Evolutionary conservation across 2,797 vertebrate species (phyloP), one percentile per base, ranked within the genome.

Genomic region (Sebastes vulpes): DNA sequence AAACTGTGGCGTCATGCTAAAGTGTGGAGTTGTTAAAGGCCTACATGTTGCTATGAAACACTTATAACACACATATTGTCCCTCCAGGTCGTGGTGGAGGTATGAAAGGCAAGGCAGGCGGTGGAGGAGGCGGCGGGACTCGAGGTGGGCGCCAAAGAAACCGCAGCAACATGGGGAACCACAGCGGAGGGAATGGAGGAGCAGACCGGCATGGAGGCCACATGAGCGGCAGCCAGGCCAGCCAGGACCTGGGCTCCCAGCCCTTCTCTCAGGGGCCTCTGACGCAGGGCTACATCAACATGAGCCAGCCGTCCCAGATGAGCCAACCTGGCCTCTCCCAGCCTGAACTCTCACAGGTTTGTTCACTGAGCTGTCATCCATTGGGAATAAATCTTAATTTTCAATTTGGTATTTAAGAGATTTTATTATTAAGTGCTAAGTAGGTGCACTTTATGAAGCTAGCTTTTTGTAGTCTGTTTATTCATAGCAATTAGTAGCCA

Each of bases 251-350:
- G 92, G 97, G 96, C 5, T 99, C 98, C 0, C 98, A 99, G 94
- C 97, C 98, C 4, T 99, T 98, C 94, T 99, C 98, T 0, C 98
- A 99, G 96, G 98, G 98, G 0, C 98, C 98, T 1, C 96, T 99
- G 91, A 99, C 98, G 1, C 98, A 99, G 95, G 98, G 98, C 56
- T 99, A 99, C 87, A 97, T 99, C 94, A 98, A 97, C 94, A 99
- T 99, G 98, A 99, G 98, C 93, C 98, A 99, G 89, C 98, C 98
- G 0, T 99, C 98, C 0, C 98, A 99, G 95, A 98, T 99, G 98
- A 99, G 98, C 88, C 98, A 99, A 91, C 97, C 98, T 0, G 98
- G 98, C 65, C 97, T 99, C 69, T 99, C 98, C 77, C 98, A 99
- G 81, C 98, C 98, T 1, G 98, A 99, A 86, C 95, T 99, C 86